Evolutionary conservation across 2,113 vertebrate genomes (phyloP).

Genomic region (Pogonocichla stellata): DNA sequence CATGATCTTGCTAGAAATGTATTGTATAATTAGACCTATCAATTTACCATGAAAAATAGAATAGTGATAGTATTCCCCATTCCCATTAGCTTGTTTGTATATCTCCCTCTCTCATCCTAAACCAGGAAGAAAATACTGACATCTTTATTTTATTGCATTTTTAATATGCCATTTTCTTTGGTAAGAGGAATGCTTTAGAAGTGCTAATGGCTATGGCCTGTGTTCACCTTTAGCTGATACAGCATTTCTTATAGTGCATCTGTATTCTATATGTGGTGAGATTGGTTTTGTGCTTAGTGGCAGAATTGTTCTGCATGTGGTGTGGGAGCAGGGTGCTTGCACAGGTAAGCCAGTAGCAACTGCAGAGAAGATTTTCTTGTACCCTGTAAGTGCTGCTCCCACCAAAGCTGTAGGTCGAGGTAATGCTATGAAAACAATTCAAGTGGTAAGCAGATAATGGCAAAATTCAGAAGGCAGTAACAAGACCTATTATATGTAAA

Average conservation of each 20-base stretch:
- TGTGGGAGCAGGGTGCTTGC: rapidly evolving
- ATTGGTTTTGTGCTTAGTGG: background rate
- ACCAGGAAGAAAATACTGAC: background rate
- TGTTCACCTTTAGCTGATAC: background rate
- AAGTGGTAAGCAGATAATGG: background rate
- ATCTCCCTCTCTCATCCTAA: background rate
- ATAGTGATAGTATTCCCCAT: rapidly evolving
- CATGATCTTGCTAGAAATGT: background rate
- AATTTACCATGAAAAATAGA: background rate
- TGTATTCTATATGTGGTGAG: background rate
- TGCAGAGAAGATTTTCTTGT: background rate
- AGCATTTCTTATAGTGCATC: rapidly evolving
- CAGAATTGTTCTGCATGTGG: background rate
- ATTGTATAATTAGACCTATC: background rate
- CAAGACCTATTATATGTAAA: background rate
- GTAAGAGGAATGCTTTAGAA: background rate
- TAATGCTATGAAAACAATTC: background rate
- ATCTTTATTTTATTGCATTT: background rate
- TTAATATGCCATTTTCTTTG: background rate
- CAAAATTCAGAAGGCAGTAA: background rate
- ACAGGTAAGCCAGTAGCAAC: background rate
- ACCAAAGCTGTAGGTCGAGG: background rate
- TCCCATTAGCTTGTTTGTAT: background rate
- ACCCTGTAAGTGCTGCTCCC: background rate
- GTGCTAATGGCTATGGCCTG: background rate